These are phyloP conservation scores for Passerculus sandwichensis DNA, from an alignment of 2,797 vertebrate species.

Conservation along the genomic window DNA sequence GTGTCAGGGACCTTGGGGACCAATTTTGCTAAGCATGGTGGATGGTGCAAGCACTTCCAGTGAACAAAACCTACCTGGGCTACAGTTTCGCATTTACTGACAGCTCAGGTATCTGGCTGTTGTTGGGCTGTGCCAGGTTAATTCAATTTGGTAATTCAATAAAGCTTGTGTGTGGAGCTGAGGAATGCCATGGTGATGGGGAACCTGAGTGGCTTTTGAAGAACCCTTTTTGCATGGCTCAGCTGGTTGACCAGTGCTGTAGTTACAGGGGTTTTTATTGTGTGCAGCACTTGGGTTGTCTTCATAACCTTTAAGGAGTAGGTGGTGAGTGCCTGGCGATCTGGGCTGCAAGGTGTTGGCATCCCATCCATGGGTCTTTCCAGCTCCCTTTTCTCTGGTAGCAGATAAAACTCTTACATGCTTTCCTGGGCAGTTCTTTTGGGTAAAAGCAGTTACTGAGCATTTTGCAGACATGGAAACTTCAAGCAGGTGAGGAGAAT, in stretches of 20 bases:
- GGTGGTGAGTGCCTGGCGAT: neutral
- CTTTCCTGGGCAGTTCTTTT: neutral
- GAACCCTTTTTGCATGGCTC: neutral
- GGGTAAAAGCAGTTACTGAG: neutral
- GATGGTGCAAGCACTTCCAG: neutral
- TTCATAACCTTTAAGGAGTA: neutral
- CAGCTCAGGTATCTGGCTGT: rapidly evolving
- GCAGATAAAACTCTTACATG: neutral
- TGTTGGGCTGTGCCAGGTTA: neutral
- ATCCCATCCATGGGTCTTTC: neutral
- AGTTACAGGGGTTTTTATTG: neutral
- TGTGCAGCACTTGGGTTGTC: neutral
- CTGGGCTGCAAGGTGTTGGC: neutral
- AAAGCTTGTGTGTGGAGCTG: neutral
- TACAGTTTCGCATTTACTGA: neutral
- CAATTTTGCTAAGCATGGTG: rapidly evolving
- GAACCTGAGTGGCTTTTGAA: neutral
- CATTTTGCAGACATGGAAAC: neutral
- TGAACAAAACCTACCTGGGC: neutral
- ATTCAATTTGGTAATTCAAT: neutral
- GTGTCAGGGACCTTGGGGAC: neutral
- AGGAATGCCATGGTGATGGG: neutral
- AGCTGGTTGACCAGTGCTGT: neutral
- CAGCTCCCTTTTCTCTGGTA: neutral
- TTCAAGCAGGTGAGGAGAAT: neutral